Base-by-base conservation (phyloP, 2,797 vertebrate genomes). In the Lithobates pipiens region DNA sequence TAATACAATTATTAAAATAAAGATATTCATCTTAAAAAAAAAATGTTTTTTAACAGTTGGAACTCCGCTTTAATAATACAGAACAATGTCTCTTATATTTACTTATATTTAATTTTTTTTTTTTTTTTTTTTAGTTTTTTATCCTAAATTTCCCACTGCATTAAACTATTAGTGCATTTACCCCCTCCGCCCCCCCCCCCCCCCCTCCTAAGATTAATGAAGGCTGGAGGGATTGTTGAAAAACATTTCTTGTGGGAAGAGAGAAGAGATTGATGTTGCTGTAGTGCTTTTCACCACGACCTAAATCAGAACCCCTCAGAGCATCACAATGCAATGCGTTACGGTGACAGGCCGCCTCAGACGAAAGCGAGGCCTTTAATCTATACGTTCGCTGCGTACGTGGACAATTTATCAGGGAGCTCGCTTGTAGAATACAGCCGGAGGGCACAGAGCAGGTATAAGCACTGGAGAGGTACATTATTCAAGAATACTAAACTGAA, bases 211-310 rank as follows among this genome's bases (percentile, higher is more conserved):
- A 85, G 83, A 85, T 85, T 80, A 57, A 85, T 85, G 83, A 67
- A 85, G 77, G 32, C 76, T 25, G n/a, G 70, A 77, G 69, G 32
- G 44, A 61, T 72, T 84, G 77, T 70, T 76, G 84, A 80, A 85
- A 85, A 76, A 79, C 77, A 80, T 85, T 85, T 80, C 61, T 80
- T 85, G 44, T 69, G 23, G n/a, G 70, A 80, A 50, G 42, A 21
- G 29, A 80, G 72, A 57, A 69, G 78, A 80, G 77, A 85, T 85
- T 85, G 76, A 85, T 85, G 84, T 69, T 39, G 68, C n/a, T 71
- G 39, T 63, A 69, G 46, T 80, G 72, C 75, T 78, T 78, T 78
- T 84, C 63, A 36, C 18, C 76, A 77, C 63, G 75, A 73, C 83
- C 76, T 73, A 77, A 77, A 27, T 84, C 61, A 77, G 44, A 72